These are phyloP conservation scores for Diplogasteroides magnus DNA, from an alignment of 1,140 invertebrate genomes.

Conservation along the genomic window DNA sequence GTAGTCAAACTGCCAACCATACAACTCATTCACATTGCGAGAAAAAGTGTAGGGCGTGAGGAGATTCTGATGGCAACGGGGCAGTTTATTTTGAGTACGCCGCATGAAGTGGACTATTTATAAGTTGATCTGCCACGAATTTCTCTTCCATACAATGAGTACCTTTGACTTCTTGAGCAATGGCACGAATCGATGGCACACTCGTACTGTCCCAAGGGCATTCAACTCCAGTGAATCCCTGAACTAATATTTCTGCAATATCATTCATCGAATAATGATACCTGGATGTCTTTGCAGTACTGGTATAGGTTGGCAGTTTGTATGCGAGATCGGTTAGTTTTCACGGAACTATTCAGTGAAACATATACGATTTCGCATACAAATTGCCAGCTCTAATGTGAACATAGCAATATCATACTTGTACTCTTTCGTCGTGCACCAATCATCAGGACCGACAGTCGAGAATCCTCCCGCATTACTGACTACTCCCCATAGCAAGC, in stretches of 20 bases:
- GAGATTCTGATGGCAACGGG: too few species aligned
- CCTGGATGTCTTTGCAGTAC: not conserved
- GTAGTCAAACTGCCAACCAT: too few species aligned
- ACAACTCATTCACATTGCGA: not conserved
- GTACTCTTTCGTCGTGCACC: constrained; percentile 71
- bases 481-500: constrained; percentile 66
- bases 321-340: not conserved
- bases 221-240: constrained; percentile 73
- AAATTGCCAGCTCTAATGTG: not conserved
- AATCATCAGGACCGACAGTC: constrained; percentile 81
- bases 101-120: too few species aligned
- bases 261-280: not conserved
- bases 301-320: not conserved
- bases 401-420: constrained; percentile 40
- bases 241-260: not conserved
- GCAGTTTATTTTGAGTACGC: too few species aligned
- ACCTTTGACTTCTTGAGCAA: constrained; percentile 34
- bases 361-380: too few species aligned
- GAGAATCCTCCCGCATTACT: constrained; percentile 80
- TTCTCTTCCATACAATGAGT: too few species aligned
- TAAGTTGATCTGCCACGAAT: too few species aligned
- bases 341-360: too few species aligned
- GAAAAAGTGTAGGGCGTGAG: too few species aligned
- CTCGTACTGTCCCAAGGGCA: constrained; percentile 71
- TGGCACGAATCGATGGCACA: constrained; percentile 56